A percentile compares a stretch with the other conserved stretches of the same genome.
phyloP scores from a whole-genome alignment of 2,113 vertebrate species.

The Rutilus rutilus region DNA sequence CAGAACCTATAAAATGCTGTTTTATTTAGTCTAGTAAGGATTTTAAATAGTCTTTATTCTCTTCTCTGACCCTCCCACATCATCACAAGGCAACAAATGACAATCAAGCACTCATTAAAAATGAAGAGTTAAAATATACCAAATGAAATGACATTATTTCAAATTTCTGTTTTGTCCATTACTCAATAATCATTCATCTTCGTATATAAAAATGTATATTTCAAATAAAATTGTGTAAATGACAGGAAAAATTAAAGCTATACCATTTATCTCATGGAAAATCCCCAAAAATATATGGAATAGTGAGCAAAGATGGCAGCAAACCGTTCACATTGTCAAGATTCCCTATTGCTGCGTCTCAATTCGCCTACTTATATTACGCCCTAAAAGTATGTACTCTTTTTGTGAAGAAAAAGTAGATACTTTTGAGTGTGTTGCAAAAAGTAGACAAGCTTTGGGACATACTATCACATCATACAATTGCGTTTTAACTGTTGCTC shows the following conservation, averaged over 20 bases:
- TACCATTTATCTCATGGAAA: neutral
- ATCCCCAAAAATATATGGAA: too few relatives aligned
- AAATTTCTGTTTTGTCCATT: neutral
- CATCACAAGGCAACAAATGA: neutral
- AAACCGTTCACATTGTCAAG: too few relatives aligned
- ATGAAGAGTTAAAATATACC: neutral
- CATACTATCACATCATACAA: too few relatives aligned
- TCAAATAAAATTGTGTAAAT: neutral
- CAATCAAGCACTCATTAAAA: neutral
- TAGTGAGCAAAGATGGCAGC: too few relatives aligned
- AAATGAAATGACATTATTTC: neutral
- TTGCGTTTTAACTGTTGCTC: too few relatives aligned
- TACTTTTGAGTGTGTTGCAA: too few relatives aligned
- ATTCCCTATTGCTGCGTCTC: too few relatives aligned
- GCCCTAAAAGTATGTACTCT: too few relatives aligned
- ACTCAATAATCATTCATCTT: neutral
- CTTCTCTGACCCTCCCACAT: slow-evolving; percentile 2
- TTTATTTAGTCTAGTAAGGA: neutral
- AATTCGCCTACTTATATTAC: too few relatives aligned
- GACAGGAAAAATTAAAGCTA: neutral
- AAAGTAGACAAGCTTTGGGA: too few relatives aligned
- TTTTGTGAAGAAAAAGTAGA: too few relatives aligned
- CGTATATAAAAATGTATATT: neutral
- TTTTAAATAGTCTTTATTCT: neutral
- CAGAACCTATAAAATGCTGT: neutral